Evolutionary conservation across 2,797 vertebrate species (phyloP).

Genomic region (Leuciscus waleckii): DNA sequence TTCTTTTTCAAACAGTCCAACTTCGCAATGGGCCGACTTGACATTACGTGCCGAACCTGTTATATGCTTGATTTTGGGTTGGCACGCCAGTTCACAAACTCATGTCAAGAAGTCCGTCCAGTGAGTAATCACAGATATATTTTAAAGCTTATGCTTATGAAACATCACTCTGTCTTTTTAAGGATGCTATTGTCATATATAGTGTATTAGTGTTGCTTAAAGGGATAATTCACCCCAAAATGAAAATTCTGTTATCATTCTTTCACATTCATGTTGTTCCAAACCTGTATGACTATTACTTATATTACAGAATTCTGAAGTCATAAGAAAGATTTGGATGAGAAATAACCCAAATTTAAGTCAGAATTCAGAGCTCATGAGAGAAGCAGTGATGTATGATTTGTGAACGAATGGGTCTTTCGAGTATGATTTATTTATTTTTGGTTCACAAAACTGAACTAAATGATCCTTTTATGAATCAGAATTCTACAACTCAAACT

Average conservation of each 20-base stretch:
- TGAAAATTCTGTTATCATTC: not conserved
- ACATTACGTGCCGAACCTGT: slow-evolving; percentile 94
- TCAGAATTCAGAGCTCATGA: not conserved
- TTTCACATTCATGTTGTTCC: not conserved
- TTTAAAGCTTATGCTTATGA: slow-evolving; percentile 4
- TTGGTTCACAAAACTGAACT: not conserved
- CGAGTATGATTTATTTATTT: not conserved
- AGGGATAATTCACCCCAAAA: not conserved
- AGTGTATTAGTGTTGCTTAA: slow-evolving; percentile 65
- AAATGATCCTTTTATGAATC: not conserved
- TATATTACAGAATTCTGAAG: not conserved
- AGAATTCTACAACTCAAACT: not conserved
- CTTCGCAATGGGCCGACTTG: slow-evolving; percentile 92
- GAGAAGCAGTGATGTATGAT: not conserved
- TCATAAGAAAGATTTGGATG: not conserved
- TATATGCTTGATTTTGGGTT: slow-evolving; percentile 98
- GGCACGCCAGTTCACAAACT: slow-evolving; percentile 95
- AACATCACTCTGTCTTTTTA: not conserved
- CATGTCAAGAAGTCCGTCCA: slow-evolving; percentile 92
- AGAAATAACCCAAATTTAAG: not conserved
- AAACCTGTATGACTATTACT: not conserved
- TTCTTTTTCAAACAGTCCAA: slow-evolving; percentile 88
- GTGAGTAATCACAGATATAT: slow-evolving; percentile 68
- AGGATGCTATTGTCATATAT: not conserved
- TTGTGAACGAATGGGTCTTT: not conserved